Conservation (phyloP, 2,113 vertebrate species). For the Tenebrosternarchus preto region DNA sequence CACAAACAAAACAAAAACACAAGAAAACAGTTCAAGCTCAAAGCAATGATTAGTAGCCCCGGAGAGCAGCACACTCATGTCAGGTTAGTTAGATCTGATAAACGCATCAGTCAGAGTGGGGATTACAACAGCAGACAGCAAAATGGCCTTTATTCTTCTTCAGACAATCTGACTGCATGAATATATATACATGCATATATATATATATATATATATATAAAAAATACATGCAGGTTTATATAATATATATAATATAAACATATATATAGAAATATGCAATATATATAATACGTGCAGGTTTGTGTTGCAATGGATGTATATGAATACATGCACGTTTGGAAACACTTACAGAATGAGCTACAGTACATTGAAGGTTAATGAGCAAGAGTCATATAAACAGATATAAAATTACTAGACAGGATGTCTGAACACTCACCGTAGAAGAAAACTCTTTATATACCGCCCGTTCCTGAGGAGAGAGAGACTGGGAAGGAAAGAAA, state of each 20-base stretch:
- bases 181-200: slow-evolving; percentile 41
- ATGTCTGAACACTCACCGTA: slow-evolving; percentile 68
- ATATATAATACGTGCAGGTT: too few relatives aligned
- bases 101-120: background rate
- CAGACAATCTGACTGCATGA: background rate
- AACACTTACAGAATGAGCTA: background rate
- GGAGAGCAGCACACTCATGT: slow-evolving; percentile 40
- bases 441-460: slow-evolving; percentile 76
- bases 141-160: background rate
- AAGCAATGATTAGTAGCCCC: slow-evolving; percentile 51
- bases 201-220: too few relatives aligned
- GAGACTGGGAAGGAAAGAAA: slow-evolving; percentile 63
- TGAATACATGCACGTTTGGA: slow-evolving; percentile 1
- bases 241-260: too few relatives aligned
- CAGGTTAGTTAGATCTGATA: slow-evolving; percentile 36
- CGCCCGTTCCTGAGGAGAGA: slow-evolving; percentile 75
- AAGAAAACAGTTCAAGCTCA: slow-evolving; percentile 50
- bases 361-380: background rate
- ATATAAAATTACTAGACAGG: background rate
- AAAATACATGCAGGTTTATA: too few relatives aligned
- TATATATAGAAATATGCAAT: too few relatives aligned
- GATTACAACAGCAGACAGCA: background rate
- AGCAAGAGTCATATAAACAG: background rate
- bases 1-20: slow-evolving; percentile 10
- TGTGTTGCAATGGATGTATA: background rate